These are phyloP conservation scores for Drosophila sordidapex DNA, from an alignment of 2,888 invertebrate species.

Conservation along the genomic window DNA sequence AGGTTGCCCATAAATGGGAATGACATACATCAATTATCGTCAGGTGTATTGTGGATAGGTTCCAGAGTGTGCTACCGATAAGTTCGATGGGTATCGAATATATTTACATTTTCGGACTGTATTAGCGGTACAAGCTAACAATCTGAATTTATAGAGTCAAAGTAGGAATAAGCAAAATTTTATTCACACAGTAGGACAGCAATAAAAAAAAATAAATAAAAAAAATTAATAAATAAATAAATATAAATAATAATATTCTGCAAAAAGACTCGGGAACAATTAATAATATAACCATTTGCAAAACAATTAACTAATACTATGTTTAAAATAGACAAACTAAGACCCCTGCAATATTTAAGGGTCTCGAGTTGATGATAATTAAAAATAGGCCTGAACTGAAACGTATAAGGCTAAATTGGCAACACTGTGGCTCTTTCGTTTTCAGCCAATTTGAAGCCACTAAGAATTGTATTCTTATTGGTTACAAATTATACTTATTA, in stretches of 20 bases:
- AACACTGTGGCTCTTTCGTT: background rate
- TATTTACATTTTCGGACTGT: background rate
- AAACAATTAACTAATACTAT: accelerated
- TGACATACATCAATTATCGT: accelerated
- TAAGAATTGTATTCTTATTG: background rate
- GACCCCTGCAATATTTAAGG: background rate
- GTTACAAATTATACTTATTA: background rate
- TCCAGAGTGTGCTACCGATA: background rate
- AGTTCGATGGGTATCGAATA: background rate
- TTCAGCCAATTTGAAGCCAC: background rate
- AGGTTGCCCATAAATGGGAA: background rate
- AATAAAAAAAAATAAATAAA: background rate
- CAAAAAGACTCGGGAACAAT: background rate
- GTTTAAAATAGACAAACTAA: background rate
- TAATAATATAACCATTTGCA: background rate
- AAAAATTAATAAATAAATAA: too few relatives aligned
- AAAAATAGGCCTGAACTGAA: background rate
- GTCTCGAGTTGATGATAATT: background rate
- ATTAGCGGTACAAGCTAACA: background rate
- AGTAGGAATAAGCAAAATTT: accelerated
- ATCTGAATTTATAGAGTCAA: background rate
- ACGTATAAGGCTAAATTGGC: background rate
- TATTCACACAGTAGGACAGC: background rate
- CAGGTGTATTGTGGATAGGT: background rate
- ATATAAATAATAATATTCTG: background rate